These are phyloP conservation scores for Marisa cornuarietis DNA, from an alignment of 1,140 invertebrate species.

Conservation along the genomic window DNA sequence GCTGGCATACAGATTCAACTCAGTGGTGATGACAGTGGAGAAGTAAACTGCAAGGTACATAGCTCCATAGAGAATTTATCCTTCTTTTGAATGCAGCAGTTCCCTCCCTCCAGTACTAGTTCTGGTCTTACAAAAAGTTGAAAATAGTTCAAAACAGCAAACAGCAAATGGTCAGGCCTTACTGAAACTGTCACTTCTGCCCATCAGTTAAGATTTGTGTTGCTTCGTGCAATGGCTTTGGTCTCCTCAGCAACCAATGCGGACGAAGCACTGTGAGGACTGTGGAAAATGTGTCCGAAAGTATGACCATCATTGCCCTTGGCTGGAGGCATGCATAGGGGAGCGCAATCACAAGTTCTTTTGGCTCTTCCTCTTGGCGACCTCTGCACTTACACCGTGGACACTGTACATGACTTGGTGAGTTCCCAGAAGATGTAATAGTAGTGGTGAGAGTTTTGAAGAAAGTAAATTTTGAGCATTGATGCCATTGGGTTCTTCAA, in stretches of 20 bases:
- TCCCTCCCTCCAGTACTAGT: not conserved
- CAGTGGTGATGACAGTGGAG: too few species aligned
- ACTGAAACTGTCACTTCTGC: not conserved
- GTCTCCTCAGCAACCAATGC: constrained; percentile 62
- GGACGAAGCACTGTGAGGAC: constrained; percentile 65
- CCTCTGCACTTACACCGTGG: constrained; percentile 54
- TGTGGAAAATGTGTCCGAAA: constrained; percentile 63
- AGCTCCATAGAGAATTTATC: too few species aligned
- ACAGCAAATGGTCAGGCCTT: not conserved
- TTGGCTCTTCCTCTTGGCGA: constrained; percentile 59
- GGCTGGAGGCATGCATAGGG: constrained; percentile 66
- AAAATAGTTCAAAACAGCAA: not conserved
- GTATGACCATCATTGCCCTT: constrained; percentile 67
- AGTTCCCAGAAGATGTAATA: not conserved
- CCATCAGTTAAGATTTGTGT: not conserved
- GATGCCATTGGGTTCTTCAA: too few species aligned
- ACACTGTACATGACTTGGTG: constrained; percentile 60
- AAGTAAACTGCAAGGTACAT: too few species aligned
- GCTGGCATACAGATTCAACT: too few species aligned
- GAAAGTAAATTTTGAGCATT: too few species aligned
- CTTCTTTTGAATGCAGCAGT: not conserved
- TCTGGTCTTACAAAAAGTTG: not conserved
- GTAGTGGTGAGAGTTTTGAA: too few species aligned
- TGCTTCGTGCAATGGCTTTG: not conserved
- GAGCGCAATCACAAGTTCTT: constrained; percentile 65